Percentiles rank a stretch among this genome's conserved stretches.
Conservation (phyloP, 2,888 invertebrate genomes). For the Hydropsyche betteni region DNA sequence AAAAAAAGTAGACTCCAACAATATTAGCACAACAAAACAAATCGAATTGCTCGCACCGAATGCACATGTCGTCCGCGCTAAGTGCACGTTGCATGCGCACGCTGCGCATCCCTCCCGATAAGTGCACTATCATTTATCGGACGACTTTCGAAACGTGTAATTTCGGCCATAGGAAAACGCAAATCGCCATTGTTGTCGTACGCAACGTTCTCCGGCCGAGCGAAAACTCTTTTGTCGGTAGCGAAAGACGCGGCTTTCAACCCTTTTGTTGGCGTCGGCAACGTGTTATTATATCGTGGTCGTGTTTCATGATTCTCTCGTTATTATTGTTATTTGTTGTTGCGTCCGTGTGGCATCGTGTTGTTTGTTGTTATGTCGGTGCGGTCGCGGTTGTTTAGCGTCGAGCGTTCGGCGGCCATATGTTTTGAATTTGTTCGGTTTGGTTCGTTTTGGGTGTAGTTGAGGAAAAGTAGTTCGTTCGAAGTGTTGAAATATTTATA, state of each 20-base stretch:
- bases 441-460: no score
- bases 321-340: constrained; percentile 26
- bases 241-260: constrained; percentile 17
- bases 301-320: constrained; percentile 12
- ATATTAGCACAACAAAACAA: no score
- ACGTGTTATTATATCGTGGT: constrained; percentile 30
- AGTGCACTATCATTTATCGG: constrained; percentile 14
- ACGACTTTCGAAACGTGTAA: constrained; percentile 11
- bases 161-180: background rate
- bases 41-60: no score
- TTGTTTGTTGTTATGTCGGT: constrained; percentile 15
- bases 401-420: constrained; percentile 15
- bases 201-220: background rate
- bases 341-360: constrained; percentile 11
- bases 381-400: constrained; percentile 12
- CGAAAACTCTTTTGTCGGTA: constrained; percentile 16
- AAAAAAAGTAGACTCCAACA: no score
- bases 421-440: background rate
- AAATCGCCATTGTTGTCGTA: constrained; percentile 5
- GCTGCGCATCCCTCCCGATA: constrained; percentile 11
- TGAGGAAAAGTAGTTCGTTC: no score
- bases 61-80: background rate
- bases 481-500: no score
- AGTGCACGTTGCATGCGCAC: background rate
- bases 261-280: constrained; percentile 27